Conservation (phyloP, 1,140 invertebrate species). For the Platorchestia sp. region DNA sequence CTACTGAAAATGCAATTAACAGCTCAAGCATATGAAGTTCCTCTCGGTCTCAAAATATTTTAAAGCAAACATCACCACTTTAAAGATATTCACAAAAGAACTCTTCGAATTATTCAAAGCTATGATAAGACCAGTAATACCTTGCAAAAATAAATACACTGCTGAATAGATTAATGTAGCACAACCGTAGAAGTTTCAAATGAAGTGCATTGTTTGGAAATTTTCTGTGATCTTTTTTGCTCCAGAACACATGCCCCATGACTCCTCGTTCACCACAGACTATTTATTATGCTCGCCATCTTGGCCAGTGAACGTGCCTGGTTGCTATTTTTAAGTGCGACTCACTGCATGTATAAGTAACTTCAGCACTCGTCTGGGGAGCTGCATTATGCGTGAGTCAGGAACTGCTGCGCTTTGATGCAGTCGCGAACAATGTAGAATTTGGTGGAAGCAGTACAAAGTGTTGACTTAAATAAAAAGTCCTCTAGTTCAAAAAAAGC, state of each 20-base stretch:
- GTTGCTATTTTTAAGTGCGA: neutral
- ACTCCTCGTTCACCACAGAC: neutral
- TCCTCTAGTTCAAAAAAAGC: neutral
- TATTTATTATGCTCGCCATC: slow-evolving; percentile 15
- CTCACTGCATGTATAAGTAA: neutral
- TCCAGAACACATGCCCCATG: neutral
- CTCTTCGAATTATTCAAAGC: neutral
- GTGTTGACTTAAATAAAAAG: neutral
- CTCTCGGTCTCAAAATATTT: neutral
- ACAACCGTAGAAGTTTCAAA: neutral
- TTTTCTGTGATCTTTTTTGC: neutral
- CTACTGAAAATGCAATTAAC: neutral
- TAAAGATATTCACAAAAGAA: neutral
- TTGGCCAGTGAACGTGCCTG: neutral
- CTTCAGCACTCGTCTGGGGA: neutral
- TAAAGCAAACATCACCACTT: neutral
- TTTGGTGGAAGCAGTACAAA: neutral
- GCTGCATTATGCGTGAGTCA: neutral
- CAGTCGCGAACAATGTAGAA: neutral
- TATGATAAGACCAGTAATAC: neutral
- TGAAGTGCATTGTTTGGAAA: neutral
- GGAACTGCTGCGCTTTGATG: neutral
- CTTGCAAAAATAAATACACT: neutral
- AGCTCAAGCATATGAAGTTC: neutral
- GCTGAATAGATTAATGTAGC: neutral